Percentiles rank a stretch among this genome's conserved stretches.
These are phyloP conservation scores for Bombylius major DNA, from an alignment of 2,888 invertebrate genomes.

Conservation along the genomic window DNA sequence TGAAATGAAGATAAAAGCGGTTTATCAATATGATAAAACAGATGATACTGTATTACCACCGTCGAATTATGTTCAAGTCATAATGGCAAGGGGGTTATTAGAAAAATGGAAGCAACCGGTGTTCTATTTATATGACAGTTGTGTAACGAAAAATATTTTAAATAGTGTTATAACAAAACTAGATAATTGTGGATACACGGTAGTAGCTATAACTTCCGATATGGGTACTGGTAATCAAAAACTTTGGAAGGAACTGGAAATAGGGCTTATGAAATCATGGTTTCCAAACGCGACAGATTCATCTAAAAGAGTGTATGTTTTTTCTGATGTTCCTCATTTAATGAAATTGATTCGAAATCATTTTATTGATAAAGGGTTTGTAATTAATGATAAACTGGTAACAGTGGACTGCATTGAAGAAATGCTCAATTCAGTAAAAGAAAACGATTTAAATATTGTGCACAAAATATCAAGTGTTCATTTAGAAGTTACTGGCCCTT, in stretches of 20 bases:
- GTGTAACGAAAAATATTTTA: no score
- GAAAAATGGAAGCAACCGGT: no score
- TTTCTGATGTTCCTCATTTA: slow-evolving; percentile 8
- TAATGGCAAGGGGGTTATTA: no score
- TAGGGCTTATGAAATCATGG: neutral
- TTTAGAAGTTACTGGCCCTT: neutral
- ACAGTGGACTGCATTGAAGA: slow-evolving; percentile 3
- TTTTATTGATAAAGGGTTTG: slow-evolving; percentile 12
- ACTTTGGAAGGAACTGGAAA: neutral
- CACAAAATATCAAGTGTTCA: neutral
- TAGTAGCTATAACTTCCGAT: neutral
- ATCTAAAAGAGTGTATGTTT: slow-evolving; percentile 6
- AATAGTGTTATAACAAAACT: slow-evolving; percentile 3
- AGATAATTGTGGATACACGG: slow-evolving; percentile 12
- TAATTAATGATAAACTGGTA: slow-evolving; percentile 5
- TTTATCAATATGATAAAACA: no score
- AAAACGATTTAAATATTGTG: neutral
- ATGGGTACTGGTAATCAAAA: neutral
- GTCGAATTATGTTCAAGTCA: no score
- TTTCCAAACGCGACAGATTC: neutral
- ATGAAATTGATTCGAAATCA: slow-evolving; percentile 15
- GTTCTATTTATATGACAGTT: no score
- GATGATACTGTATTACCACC: no score
- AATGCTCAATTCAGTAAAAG: neutral
- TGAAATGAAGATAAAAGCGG: slow-evolving; percentile 12